These are phyloP conservation scores for Sinocyclocheilus grahami DNA, from an alignment of 2,113 vertebrate genomes.

Conservation along the genomic window DNA sequence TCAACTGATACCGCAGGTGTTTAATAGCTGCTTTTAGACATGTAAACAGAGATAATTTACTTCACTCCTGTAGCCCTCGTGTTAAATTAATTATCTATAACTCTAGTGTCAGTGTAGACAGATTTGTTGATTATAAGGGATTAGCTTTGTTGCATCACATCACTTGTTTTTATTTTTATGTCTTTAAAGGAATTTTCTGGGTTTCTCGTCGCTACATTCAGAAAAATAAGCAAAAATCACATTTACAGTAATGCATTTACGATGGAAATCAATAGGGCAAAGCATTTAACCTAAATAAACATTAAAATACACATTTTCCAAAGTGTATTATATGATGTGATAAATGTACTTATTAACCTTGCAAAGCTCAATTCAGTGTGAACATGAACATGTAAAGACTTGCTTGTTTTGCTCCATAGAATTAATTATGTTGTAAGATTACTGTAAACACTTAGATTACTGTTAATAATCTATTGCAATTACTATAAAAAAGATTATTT, in stretches of 20 bases:
- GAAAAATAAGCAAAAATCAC: background rate
- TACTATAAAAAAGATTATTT: too few relatives aligned
- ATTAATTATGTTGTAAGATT: too few relatives aligned
- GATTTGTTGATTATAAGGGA: background rate
- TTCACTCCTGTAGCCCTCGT: background rate
- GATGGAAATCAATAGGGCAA: background rate
- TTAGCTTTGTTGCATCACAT: background rate
- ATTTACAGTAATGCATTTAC: background rate
- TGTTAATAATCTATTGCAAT: too few relatives aligned
- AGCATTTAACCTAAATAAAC: background rate
- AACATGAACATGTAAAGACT: too few relatives aligned
- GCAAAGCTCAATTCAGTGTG: too few relatives aligned
- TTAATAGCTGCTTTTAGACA: conserved; percentile 11
- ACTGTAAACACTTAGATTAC: too few relatives aligned
- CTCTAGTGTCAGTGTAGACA: background rate
- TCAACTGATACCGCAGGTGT: conserved; percentile 19
- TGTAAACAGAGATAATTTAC: conserved; percentile 27
- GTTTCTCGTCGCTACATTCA: background rate
- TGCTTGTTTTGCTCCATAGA: too few relatives aligned
- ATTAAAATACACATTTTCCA: background rate
- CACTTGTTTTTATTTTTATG: background rate
- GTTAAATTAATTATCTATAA: background rate
- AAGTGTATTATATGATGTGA: background rate
- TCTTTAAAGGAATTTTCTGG: background rate
- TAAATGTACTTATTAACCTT: background rate